A percentile compares a stretch with the other conserved stretches of the same genome.
Conservation (phyloP, 2,888 invertebrate genomes). For the Agapetus fuscipes region DNA sequence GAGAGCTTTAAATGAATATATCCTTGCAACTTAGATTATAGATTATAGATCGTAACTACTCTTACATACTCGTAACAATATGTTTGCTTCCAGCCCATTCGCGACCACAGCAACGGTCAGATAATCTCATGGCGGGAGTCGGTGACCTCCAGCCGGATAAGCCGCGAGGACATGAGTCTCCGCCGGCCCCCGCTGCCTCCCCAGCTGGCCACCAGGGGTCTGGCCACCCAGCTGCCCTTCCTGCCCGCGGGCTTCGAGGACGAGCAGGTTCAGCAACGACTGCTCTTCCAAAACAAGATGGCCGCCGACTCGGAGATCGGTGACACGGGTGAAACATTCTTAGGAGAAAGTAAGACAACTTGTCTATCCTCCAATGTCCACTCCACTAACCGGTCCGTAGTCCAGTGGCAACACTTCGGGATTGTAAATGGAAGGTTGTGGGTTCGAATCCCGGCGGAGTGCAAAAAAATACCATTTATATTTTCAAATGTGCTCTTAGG, state of each 20-base stretch:
- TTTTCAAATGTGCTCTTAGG: too few species aligned
- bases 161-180: constrained; percentile 50
- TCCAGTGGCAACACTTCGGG: too few species aligned
- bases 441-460: too few species aligned
- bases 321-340: constrained; percentile 31
- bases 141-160: constrained; percentile 26
- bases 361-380: too few species aligned
- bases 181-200: constrained; percentile 66
- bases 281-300: constrained; percentile 9
- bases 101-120: constrained; percentile 68
- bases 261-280: constrained; percentile 32
- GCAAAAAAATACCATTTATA: too few species aligned
- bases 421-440: too few species aligned
- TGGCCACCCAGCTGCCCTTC: constrained; percentile 73
- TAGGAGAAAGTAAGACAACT: constrained; percentile 45
- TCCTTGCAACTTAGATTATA: too few species aligned
- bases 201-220: constrained; percentile 61
- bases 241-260: constrained; percentile 76
- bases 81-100: constrained; percentile 52
- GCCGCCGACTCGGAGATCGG: not conserved
- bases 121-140: constrained; percentile 63
- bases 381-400: too few species aligned
- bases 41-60: too few species aligned
- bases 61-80: too few species aligned
- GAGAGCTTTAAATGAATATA: too few species aligned